Base-by-base conservation (phyloP, 2,113 vertebrate genomes). In the Lagopus muta region DNA sequence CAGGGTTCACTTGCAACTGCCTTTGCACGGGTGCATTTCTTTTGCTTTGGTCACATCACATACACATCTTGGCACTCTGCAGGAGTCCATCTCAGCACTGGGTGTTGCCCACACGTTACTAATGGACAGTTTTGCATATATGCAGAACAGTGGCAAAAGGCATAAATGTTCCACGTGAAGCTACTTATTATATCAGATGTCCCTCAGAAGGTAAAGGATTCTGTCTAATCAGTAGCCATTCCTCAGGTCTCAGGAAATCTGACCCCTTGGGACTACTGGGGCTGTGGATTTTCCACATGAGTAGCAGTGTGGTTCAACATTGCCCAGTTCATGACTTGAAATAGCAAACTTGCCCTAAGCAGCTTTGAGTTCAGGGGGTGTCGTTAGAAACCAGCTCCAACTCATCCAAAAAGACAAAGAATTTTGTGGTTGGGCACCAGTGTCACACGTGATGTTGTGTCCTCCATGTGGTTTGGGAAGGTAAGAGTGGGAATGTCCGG, bases 371-470 rank as follows among this genome's bases (percentile, higher is more conserved):
- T 6, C 2, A 2, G 36, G 30, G 40, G 34, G 3, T 18, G 70
- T 22, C 64, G 5, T 27, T 25, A 10, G 62, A 55, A 66, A 2
- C 25, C 27, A 40, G 18, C 66, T 24, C 5, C 1, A 40, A 0
- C 7, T 38, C 47, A 4, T 6, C 14, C n/a, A 13, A 20, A 61
- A 47, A 22, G 45, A n/a, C 5, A 28, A 38, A 60, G 5, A 4
- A 6, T n/a, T 20, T 4, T 0, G 3, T 6, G 30, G 14, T 4
- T 55, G 30, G 28, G 12, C 2, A 0, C 0, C 0, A 14, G 42
- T 1, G 0, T 24, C 16, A 7, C 4, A 4, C 2, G 10, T 55
- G 24, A 7, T 3, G 8, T 50, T 21, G 4, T 4, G 1, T 20
- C 66, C 87, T 30, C 38, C 19, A 2, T 4, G 13, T 40, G 17